phyloP scores from a whole-genome alignment of 2,113 vertebrate species.

The Psephotus haematonotus region DNA sequence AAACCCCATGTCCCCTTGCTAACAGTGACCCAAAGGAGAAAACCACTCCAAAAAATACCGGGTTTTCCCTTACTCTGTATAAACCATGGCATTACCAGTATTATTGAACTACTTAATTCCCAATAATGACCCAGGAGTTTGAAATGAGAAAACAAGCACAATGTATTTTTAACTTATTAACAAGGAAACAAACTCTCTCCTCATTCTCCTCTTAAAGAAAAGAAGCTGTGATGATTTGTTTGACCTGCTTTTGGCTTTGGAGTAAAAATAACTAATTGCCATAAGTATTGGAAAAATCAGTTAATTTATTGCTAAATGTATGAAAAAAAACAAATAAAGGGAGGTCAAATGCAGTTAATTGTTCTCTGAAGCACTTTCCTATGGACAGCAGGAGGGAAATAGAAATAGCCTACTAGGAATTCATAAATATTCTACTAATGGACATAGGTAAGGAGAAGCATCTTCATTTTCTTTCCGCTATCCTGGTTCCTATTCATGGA shows the following conservation, averaged over 20 bases:
- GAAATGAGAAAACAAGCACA: neutral
- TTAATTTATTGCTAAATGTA: neutral
- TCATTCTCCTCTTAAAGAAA: neutral
- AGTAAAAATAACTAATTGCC: neutral
- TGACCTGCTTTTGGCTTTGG: neutral
- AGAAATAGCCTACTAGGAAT: neutral
- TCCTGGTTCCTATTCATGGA: neutral
- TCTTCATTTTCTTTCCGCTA: neutral
- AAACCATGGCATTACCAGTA: neutral
- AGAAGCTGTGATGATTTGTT: neutral
- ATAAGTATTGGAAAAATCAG: neutral
- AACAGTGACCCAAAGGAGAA: neutral
- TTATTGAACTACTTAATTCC: neutral
- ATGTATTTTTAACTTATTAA: neutral
- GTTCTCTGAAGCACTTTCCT: neutral
- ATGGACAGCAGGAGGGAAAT: neutral
- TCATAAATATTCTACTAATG: neutral
- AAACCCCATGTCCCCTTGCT: neutral
- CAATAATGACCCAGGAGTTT: neutral
- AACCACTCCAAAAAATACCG: neutral
- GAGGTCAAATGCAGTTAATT: neutral
- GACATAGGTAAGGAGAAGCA: neutral
- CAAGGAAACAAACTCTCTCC: neutral
- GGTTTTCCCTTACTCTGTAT: neutral
- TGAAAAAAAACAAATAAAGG: neutral